Base-by-base conservation (phyloP, 2,797 vertebrate genomes). In the Neoniphon sammara region DNA sequence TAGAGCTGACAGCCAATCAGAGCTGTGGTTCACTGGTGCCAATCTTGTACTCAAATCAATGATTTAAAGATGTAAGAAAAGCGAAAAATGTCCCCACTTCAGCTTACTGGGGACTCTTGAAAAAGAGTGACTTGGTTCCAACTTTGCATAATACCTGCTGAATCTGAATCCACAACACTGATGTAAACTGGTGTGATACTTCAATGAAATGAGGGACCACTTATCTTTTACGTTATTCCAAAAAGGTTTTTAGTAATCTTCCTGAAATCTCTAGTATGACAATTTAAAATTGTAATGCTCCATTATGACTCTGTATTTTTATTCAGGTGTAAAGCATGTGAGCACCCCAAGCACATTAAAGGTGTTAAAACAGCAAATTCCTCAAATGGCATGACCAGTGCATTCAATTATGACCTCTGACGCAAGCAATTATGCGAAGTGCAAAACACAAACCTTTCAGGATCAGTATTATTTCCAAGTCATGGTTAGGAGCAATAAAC, bases 311-410 rank as follows among this genome's bases (percentile, higher is more conserved):
- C 50, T 46, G 42, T 66, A 52, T 34, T 3, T 66, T 14, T 39
- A 27, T 31, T 17, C 63, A 44, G 66, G 54, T 56, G 36, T 52
- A 44, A 59, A 53, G 53, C 66, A 71, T 62, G 66, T 61, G 65
- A 65, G 82, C 77, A 80, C 68, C 77, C 73, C 78, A 78, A 77
- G 83, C 59, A 85, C 71, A 85, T 82, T 74, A 82, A 67, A 70
- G 77, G 75, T 72, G 82, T 36, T 83, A 75, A 83, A 80, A 85
- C 77, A 80, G 74, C 77, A 75, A 77, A 71, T 82, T 83, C 57
- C 58, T 81, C 75, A 78, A 83, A 86, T 79, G 73, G 78, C 71
- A 73, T 83, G 81, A 78, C 78, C 84, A 81, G 76, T 83, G 71
- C 62, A 50, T 73, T 66, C 61, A 83, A 86, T 81, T 81, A 78